Percentiles rank a stretch among this genome's conserved stretches.
Evolutionary conservation across 1,140 invertebrate genomes (phyloP).

Genomic region (Penaeus vannamei): DNA sequence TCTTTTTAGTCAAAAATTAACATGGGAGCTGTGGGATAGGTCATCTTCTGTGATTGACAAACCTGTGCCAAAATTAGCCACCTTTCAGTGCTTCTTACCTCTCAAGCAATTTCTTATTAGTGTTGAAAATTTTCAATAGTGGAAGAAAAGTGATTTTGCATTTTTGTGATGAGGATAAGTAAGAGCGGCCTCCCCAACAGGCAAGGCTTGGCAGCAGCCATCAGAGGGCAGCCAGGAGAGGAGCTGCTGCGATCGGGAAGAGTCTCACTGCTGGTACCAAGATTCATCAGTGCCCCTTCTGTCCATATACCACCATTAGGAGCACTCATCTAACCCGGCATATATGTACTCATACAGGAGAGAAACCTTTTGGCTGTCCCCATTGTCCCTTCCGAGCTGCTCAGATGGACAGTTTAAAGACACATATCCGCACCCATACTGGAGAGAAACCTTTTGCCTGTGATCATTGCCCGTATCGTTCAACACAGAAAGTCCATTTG

Average conservation of each 20-base stretch:
- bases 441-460: constrained; percentile 62
- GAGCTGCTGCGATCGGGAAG: constrained; percentile 33
- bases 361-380: constrained; percentile 55
- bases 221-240: constrained; percentile 49
- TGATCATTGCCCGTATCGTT: constrained; percentile 50
- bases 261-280: constrained; percentile 47
- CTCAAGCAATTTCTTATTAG: too few species aligned
- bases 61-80: too few species aligned
- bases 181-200: constrained; percentile 61
- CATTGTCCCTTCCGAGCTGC: constrained; percentile 59
- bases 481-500: constrained; percentile 58
- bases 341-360: constrained; percentile 60
- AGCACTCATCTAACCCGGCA: constrained; percentile 59
- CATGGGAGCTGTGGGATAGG: too few species aligned
- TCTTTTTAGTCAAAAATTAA: too few species aligned
- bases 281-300: constrained; percentile 62
- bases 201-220: constrained; percentile 46
- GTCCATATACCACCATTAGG: constrained; percentile 61
- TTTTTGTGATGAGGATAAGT: constrained; percentile 52
- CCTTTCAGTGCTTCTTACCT: too few species aligned
- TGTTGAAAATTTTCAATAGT: neutral
- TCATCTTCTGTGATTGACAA: too few species aligned
- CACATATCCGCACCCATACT: constrained; percentile 58
- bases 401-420: constrained; percentile 62
- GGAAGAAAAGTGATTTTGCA: neutral